Percentiles rank a stretch among this genome's conserved stretches.
These are phyloP conservation scores for Clivina fossor DNA, from an alignment of 2,888 invertebrate species.

Conservation along the genomic window DNA sequence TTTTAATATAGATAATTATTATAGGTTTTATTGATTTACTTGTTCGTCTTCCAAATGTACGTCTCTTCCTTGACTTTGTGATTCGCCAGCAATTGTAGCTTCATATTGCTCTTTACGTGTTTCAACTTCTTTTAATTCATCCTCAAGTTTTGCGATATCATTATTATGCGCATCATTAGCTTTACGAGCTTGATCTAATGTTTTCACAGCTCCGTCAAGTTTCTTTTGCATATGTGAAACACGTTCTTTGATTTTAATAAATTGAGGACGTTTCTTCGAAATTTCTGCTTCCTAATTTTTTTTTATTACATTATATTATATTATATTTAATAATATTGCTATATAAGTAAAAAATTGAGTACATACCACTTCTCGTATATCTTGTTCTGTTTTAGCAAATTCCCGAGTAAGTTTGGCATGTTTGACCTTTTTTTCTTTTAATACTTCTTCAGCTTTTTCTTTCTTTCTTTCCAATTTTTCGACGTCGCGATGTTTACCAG, in stretches of 20 bases:
- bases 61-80: slow-evolving; percentile 78
- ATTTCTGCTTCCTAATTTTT: slow-evolving; percentile 93
- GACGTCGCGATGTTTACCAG: slow-evolving; percentile 78
- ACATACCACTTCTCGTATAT: slow-evolving; percentile 87
- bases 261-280: slow-evolving; percentile 91
- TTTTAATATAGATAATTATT: too few relatives aligned
- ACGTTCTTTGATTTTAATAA: slow-evolving; percentile 95
- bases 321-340: slow-evolving; percentile 13
- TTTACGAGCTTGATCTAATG: slow-evolving; percentile 84
- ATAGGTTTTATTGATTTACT: too few relatives aligned
- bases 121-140: slow-evolving; percentile 78
- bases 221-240: slow-evolving; percentile 96
- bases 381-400: slow-evolving; percentile 90
- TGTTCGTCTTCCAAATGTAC: slow-evolving; percentile 94
- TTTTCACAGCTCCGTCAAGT: slow-evolving; percentile 85
- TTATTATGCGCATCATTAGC: slow-evolving; percentile 90
- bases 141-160: slow-evolving; percentile 83
- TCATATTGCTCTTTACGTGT: slow-evolving; percentile 79
- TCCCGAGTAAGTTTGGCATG: slow-evolving; percentile 84
- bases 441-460: slow-evolving; percentile 84
- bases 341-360: too few relatives aligned
- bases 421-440: slow-evolving; percentile 94
- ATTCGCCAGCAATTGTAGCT: slow-evolving; percentile 76
- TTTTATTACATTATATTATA: slow-evolving; percentile 33
- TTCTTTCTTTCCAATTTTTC: slow-evolving; percentile 81